Percentiles rank a stretch among this genome's conserved stretches.
phyloP scores from a whole-genome alignment of 2,797 vertebrate genomes.

The Karalla daura region DNA sequence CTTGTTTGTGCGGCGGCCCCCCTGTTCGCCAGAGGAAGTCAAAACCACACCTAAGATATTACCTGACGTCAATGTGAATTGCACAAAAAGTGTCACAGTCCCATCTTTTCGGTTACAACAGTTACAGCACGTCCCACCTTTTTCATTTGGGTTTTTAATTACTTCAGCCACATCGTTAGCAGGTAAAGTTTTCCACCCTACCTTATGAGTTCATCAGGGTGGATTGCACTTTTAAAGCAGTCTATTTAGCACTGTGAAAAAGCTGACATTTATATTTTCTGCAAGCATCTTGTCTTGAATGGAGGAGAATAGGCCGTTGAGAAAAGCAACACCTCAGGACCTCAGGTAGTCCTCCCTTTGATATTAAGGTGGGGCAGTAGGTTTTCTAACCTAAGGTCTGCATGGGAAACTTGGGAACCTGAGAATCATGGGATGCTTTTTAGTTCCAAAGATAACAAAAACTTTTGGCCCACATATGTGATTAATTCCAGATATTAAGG shows the following conservation, averaged over 20 bases:
- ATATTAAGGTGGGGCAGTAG: not conserved
- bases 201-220: not conserved
- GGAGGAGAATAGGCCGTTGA: not conserved
- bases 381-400: not conserved
- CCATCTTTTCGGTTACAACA: not conserved
- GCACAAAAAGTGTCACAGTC: not conserved
- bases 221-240: not conserved
- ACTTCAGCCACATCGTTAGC: not conserved
- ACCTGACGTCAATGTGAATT: not conserved
- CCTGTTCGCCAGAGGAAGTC: not conserved
- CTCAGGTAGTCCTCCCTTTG: not conserved
- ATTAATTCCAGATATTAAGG: slow-evolving; percentile 10
- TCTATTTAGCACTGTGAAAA: not conserved
- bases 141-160: not conserved
- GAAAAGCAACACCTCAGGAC: not conserved
- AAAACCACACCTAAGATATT: not conserved
- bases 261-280: not conserved
- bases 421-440: slow-evolving; percentile 17
- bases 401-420: not conserved
- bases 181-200: not conserved
- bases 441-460: slow-evolving; percentile 5
- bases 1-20: not conserved
- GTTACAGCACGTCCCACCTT: not conserved
- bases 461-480: not conserved
- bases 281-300: not conserved